Evolutionary conservation across 2,797 vertebrate genomes (phyloP).

Genomic region (Microhierax caerulescens): DNA sequence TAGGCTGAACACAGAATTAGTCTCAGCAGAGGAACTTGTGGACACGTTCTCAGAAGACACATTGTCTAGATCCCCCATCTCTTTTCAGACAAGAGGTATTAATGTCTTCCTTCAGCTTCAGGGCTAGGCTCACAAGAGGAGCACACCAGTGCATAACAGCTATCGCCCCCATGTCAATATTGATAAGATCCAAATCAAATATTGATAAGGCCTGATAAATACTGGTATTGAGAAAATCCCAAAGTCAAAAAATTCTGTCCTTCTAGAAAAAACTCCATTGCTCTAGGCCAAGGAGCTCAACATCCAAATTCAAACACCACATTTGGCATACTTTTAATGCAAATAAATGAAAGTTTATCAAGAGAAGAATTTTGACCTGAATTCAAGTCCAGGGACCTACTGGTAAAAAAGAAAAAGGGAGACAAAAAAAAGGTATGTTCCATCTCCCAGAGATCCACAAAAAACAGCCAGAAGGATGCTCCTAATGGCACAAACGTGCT

Average conservation of each 20-base stretch:
- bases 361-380: neutral
- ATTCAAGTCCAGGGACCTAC: neutral
- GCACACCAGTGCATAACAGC: neutral
- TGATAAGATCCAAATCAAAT: neutral
- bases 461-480: neutral
- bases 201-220: neutral
- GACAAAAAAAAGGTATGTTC: accelerated
- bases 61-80: neutral
- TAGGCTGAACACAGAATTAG: neutral
- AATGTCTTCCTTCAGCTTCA: too few relatives aligned
- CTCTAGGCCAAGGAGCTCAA: neutral
- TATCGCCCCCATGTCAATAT: accelerated
- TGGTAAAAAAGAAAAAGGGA: neutral
- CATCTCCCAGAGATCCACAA: neutral
- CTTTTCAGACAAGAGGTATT: neutral
- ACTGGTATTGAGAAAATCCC: neutral
- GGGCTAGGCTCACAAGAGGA: neutral
- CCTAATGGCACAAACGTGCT: neutral
- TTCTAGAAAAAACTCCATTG: accelerated
- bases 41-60: neutral
- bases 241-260: neutral
- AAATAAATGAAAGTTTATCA: neutral
- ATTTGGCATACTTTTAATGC: neutral
- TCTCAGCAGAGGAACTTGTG: neutral
- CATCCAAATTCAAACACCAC: accelerated